Base-by-base conservation (phyloP, 92 coral and sea anemone genomes). In the Chrysogorgia sp. region DNA sequence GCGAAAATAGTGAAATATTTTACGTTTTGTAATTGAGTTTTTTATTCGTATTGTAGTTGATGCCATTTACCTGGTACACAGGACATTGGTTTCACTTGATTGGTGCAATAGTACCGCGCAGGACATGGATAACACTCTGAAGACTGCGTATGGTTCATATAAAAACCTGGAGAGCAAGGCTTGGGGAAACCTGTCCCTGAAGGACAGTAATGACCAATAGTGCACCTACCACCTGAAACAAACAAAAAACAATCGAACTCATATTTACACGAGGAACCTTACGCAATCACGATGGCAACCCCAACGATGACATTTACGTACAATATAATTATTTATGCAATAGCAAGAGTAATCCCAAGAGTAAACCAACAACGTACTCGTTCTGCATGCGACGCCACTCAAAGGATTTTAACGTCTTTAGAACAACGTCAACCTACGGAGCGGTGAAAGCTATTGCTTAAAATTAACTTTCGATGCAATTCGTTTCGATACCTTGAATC, bases 151-250 rank as follows among this genome's bases (percentile, higher is more conserved):
- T 89, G 99, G 79, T 96, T 96, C 97, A 90, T 91, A 77, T 76
- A 96, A 14, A 60, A 71, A 35, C 99, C 99, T 25, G 99, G 99
- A 2, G 90, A 45, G 71, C 99, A 96, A 24, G 93, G 91, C 29
- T 33, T 53, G 22, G 99, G 99, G 10, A 76, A 83, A 67, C 96
- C 85, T 48, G 96, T 96, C 13, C 99, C 99, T 2, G 60, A 49
- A 26, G 99, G 99, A 66, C 99, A 96, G 68, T 91, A 84, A 72
- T 96, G 99, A 17, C 99, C 99, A 74, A 87, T 79, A 81, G 79
- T 76, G 61, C 99, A 96, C 76, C 77, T 80, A 47, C 92, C 91
- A 69, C 99, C 99, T 96, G 69, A 32, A 76, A n/a, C 5, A 74
- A 71, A 15, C 52, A 53, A 40, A 34, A 61, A 13, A 58, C 25